Conservation (phyloP, 1,140 invertebrate genomes). For the Zaprionus ghesquierei region DNA sequence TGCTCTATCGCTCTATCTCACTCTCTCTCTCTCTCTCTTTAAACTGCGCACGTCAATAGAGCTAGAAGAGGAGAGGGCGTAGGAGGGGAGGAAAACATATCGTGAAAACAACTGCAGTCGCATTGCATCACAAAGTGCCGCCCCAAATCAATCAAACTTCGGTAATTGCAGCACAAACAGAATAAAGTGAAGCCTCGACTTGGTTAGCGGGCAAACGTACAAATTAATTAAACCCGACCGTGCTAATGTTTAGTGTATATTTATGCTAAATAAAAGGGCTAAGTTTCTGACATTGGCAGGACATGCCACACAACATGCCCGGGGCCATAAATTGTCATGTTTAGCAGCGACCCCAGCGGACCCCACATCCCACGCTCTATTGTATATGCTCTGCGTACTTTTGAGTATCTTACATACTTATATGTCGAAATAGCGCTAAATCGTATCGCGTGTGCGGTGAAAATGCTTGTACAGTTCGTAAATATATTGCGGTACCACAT, state of each 20-base stretch:
- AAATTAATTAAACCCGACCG: conserved; percentile 17
- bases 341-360: conserved; percentile 1
- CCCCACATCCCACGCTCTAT: background rate
- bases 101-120: conserved; percentile 11
- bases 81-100: background rate
- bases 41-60: conserved; percentile 39
- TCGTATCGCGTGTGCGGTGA: conserved; percentile 24
- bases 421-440: conserved; percentile 27
- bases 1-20: background rate
- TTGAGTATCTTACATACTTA: conserved; percentile 11
- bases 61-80: background rate
- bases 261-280: conserved; percentile 40
- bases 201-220: background rate
- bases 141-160: background rate
- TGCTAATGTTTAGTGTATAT: conserved; percentile 37
- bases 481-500: conserved; percentile 34
- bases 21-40: background rate
- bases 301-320: background rate
- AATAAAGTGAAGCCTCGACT: background rate
- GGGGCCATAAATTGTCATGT: conserved; percentile 46
- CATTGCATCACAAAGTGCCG: background rate
- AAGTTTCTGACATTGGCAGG: conserved; percentile 31
- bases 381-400: background rate
- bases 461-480: conserved; percentile 5
- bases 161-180: background rate